Evolutionary conservation across 2,797 vertebrate genomes (phyloP), one percentile per base, ranked within the genome.

Genomic region (Phrynocephalus guinanensis): DNA sequence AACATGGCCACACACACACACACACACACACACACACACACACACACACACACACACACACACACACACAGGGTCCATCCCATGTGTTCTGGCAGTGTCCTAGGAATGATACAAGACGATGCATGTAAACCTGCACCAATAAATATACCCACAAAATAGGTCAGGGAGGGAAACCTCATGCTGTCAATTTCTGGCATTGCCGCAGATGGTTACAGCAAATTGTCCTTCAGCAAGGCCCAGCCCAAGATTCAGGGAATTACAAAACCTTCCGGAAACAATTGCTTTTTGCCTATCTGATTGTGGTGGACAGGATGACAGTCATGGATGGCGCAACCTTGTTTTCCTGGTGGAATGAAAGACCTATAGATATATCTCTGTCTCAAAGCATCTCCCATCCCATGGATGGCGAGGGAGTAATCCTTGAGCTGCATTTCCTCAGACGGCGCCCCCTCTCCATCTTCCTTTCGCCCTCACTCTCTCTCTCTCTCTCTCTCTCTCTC

Each of bases 211-310:
- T 33, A 8, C 71, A 84, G 84, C 85, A 80, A 89, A 81, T 68
- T 83, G 90, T 82, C 70, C 88, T 91, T 60, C 86, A 56, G 86
- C 22, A 91, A 90, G 95, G 96, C 95, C 95, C 88, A 86, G 48
- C 90, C 91, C 86, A 50, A 4, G 84, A 84, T 33, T 72, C 26
- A 87, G 90, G 38, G 73, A 79, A 88, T n/a, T 33, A 4, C 90
- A 44, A 90, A 67, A 84, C 70, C 87, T 89, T 87, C 44, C 83
- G 38, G 87, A 79, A 52, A 81, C 48, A 87, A 81, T 83, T 83
- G 48, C n/a, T 83, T 79, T 60, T 60, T 63, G 10, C 16, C 16
- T 63, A 13, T 63, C 16, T 63, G 18, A 4, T 63, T 5, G 15
- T 63, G 15, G 11, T 63, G 60, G 60, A 8, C 63, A 72, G 13